Percentiles rank a stretch among this genome's conserved stretches.
These are phyloP conservation scores for Heteromormyrus szaboi DNA, from an alignment of 2,797 vertebrate genomes.

Conservation along the genomic window DNA sequence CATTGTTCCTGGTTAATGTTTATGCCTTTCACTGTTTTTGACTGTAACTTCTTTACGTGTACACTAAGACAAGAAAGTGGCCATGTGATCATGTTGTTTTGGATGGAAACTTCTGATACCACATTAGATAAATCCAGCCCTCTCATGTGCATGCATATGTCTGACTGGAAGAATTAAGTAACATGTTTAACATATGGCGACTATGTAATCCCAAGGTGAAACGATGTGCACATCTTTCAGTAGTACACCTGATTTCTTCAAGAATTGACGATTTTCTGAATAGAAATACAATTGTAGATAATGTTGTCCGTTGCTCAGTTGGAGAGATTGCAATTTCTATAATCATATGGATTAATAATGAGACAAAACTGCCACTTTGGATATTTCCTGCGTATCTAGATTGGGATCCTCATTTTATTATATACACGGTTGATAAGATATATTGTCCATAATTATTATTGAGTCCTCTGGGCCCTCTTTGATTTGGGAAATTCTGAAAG, in stretches of 20 bases:
- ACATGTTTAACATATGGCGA: not conserved
- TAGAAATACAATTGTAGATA: not conserved
- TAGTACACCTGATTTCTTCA: not conserved
- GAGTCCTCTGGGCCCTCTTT: not conserved
- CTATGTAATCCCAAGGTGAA: not conserved
- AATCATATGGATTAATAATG: not conserved
- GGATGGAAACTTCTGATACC: not conserved
- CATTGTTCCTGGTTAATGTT: not conserved
- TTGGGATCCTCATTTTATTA: not conserved
- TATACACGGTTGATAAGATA: not conserved
- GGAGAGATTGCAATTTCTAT: not conserved
- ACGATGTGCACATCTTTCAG: not conserved
- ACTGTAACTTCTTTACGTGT: not conserved
- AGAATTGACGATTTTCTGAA: not conserved
- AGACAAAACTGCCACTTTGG: not conserved
- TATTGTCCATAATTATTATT: not conserved
- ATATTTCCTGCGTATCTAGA: not conserved
- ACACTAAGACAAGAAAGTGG: not conserved
- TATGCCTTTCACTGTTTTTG: not conserved
- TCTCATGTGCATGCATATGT: not conserved
- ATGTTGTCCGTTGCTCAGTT: not conserved
- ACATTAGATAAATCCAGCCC: not conserved
- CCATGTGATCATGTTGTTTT: not conserved
- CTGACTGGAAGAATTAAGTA: not conserved
- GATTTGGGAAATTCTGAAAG: not conserved